These are phyloP conservation scores for Perdita meconis DNA, from an alignment of 2,888 invertebrate genomes.

Conservation along the genomic window DNA sequence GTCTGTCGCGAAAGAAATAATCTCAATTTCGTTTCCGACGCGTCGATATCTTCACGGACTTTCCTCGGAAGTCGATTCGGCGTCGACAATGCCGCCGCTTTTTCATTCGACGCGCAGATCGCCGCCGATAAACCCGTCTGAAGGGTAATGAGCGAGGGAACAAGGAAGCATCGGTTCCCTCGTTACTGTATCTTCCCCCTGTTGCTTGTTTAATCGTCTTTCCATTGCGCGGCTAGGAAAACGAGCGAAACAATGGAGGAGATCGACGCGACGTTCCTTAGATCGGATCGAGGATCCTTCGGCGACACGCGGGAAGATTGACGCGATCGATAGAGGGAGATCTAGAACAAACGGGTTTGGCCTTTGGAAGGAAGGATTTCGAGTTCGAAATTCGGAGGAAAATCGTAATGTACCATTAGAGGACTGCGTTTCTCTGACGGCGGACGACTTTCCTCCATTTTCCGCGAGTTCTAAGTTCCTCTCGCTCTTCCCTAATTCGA, in stretches of 20 bases:
- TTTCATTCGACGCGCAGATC: constrained; percentile 16
- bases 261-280: neutral
- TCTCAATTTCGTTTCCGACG: constrained; percentile 29
- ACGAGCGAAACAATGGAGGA: neutral
- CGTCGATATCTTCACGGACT: constrained; percentile 14
- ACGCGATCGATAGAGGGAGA: neutral
- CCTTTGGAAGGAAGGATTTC: neutral
- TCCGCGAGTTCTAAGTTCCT: too few species aligned
- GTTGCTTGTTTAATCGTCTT: constrained; percentile 19
- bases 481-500: too few species aligned
- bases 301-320: neutral
- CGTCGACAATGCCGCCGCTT: constrained; percentile 9
- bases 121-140: constrained; percentile 27
- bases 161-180: constrained; percentile 27
- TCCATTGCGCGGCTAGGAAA: neutral
- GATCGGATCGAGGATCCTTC: neutral
- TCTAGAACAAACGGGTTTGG: neutral
- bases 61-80: constrained; percentile 28
- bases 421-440: too few species aligned
- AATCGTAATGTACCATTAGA: neutral
- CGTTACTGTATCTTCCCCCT: constrained; percentile 16
- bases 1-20: constrained; percentile 48
- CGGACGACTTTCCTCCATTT: too few species aligned
- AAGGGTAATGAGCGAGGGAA: constrained; percentile 22
- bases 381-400: neutral